Base-by-base conservation (phyloP, 1,140 invertebrate genomes). In the Nomia melanderi region DNA sequence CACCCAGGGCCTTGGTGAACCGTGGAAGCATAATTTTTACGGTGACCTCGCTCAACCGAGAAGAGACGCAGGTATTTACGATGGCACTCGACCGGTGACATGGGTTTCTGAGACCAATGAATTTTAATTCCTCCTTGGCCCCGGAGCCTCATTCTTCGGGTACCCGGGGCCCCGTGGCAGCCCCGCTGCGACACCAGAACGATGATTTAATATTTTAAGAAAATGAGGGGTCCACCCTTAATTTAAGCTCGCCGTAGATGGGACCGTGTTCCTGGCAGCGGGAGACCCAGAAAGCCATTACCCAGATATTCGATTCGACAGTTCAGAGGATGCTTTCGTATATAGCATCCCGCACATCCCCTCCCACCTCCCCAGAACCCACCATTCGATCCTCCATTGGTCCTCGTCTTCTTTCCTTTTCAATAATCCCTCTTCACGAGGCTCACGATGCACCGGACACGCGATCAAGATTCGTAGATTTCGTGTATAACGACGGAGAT, bases 201-300 rank as follows among this genome's bases (percentile, higher is more conserved):
- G 90, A 92, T 92, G 91, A 92, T 92, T 92, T 92, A 92, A 92
- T 92, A 92, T 92, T 91, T 91, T 87, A 88, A 90, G 90, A 89
- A 92, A 91, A 91, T 91, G 88, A 90, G 87, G 86, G 89, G 88
- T 90, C 88, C 87, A 85, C 86, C 88, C 88, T 90, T 90, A 89
- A 91, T 91, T 91, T 87, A 87, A 87, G 78, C 82, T 81, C 82
- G 31, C 77, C 81, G 78, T 85, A 72, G 83, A 87, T 78, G 84
- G 81, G 81, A 74, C 79, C 86, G 76, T 88, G 87, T 89, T 88
- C 74, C 63, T 86, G 74, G 77, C 85, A 86, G 85, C 85, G 84
- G 85, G 84, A 84, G 71, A 83, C 77, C 83, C 73, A 81, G 83
- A 81, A 87, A 82, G 79, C 85, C 79, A 87, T 87, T 86, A 83